phyloP scores from a whole-genome alignment of 1,140 invertebrate species.

The Yoshiicerus persimilis region DNA sequence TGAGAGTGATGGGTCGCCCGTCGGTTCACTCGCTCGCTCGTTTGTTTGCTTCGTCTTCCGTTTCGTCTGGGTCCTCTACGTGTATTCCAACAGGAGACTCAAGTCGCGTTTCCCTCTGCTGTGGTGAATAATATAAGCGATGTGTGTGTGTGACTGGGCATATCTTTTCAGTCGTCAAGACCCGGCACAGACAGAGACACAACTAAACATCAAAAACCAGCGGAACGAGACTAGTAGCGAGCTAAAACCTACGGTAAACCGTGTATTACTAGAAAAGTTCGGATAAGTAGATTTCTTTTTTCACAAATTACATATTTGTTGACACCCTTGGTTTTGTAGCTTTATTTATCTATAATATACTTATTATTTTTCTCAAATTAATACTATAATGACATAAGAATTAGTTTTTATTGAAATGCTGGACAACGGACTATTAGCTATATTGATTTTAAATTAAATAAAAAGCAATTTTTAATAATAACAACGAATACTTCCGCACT shows the following conservation, averaged over 20 bases:
- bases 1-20: not conserved
- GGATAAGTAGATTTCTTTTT: not conserved
- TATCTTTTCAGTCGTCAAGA: not conserved
- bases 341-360: too few species aligned
- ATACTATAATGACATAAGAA: too few species aligned
- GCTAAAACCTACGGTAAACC: not conserved
- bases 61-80: not conserved
- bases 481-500: too few species aligned
- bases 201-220: not conserved
- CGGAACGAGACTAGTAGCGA: not conserved
- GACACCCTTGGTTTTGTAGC: too few species aligned
- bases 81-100: not conserved
- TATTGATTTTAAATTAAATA: too few species aligned
- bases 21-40: not conserved
- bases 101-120: not conserved
- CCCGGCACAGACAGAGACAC: not conserved
- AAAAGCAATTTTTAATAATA: too few species aligned
- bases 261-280: not conserved
- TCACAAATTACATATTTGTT: not conserved
- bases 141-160: not conserved
- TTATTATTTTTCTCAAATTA: too few species aligned
- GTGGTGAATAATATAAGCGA: not conserved
- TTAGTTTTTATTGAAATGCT: too few species aligned
- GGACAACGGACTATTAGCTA: too few species aligned
- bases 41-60: not conserved